Percentiles rank a stretch among this genome's conserved stretches.
phyloP scores from a whole-genome alignment of 92 coral and sea anemone genomes.

The Umimayanthus kanabou region DNA sequence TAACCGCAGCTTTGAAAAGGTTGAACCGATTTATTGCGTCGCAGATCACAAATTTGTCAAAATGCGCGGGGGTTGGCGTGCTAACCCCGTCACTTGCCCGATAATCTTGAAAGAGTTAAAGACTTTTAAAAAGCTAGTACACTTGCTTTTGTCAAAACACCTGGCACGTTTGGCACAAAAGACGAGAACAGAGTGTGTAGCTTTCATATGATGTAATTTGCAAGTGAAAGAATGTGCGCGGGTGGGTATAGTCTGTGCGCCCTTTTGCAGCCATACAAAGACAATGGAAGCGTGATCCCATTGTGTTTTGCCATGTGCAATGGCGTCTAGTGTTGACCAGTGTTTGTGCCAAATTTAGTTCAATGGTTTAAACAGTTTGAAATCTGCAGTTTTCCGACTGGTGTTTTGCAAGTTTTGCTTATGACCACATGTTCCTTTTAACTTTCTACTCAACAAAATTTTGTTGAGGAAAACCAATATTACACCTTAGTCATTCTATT shows the following conservation, averaged over 20 bases:
- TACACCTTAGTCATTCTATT: not conserved
- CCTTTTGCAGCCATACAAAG: constrained; percentile 5
- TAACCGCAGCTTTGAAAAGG: not conserved
- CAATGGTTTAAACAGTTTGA: not conserved
- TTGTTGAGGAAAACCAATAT: not conserved
- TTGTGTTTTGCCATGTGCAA: constrained; percentile 41
- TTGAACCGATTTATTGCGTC: not conserved
- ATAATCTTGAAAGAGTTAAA: not conserved
- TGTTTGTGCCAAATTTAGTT: constrained; percentile 16
- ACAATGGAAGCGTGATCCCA: constrained; percentile 30
- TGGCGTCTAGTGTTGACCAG: constrained; percentile 36
- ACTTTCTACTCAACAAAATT: not conserved
- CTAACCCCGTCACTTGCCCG: not conserved
- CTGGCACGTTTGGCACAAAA: constrained; percentile 33
- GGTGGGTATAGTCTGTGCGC: constrained; percentile 15
- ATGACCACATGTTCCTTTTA: not conserved
- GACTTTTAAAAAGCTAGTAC: constrained; percentile 19
- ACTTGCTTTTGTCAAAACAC: constrained; percentile 18
- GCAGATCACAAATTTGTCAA: not conserved
- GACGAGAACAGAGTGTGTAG: not conserved
- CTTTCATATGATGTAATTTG: constrained; percentile 13
- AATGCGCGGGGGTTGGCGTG: not conserved
- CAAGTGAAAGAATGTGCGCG: constrained; percentile 42
- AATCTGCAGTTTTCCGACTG: constrained; percentile 23
- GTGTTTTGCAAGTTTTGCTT: not conserved